These are phyloP conservation scores for Lophius piscatorius DNA, from an alignment of 2,113 vertebrate genomes.

Conservation along the genomic window DNA sequence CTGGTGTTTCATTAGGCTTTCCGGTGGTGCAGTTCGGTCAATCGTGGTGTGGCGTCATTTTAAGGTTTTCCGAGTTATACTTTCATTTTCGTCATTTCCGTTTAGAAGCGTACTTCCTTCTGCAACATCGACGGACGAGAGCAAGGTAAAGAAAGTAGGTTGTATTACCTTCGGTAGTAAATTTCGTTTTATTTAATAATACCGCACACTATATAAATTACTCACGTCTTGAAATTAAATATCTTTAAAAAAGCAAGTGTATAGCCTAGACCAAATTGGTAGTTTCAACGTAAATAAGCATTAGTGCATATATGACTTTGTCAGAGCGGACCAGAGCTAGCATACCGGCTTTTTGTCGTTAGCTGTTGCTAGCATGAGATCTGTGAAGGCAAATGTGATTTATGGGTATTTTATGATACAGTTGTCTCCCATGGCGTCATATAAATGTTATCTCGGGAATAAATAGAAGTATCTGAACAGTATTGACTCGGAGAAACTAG, in stretches of 20 bases:
- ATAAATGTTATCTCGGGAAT: fast-evolving
- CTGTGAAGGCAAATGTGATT: too few relatives aligned
- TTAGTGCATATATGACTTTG: conserved; percentile 45
- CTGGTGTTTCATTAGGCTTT: too few relatives aligned
- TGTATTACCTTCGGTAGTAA: too few relatives aligned
- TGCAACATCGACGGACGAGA: conserved; percentile 10
- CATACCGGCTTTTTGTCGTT: conserved; percentile 20
- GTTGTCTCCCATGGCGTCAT: fast-evolving
- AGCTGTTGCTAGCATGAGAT: conserved; percentile 10
- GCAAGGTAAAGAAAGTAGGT: conserved; percentile 36
- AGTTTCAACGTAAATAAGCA: not conserved
- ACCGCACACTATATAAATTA: fast-evolving
- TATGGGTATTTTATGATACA: too few relatives aligned
- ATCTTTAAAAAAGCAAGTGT: fast-evolving
- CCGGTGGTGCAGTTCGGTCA: too few relatives aligned
- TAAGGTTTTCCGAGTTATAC: too few relatives aligned
- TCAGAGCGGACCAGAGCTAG: conserved; percentile 6
- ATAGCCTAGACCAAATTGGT: fast-evolving
- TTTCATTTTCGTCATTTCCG: too few relatives aligned
- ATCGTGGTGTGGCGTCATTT: too few relatives aligned
- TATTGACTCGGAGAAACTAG: fast-evolving
- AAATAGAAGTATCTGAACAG: too few relatives aligned
- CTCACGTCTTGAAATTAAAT: fast-evolving
- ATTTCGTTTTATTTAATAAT: fast-evolving
- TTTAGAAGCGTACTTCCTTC: conserved; percentile 37